Evolutionary conservation across 2,797 vertebrate species (phyloP), one percentile per base, ranked within the genome.

Genomic region (Sebastes hubbsi): DNA sequence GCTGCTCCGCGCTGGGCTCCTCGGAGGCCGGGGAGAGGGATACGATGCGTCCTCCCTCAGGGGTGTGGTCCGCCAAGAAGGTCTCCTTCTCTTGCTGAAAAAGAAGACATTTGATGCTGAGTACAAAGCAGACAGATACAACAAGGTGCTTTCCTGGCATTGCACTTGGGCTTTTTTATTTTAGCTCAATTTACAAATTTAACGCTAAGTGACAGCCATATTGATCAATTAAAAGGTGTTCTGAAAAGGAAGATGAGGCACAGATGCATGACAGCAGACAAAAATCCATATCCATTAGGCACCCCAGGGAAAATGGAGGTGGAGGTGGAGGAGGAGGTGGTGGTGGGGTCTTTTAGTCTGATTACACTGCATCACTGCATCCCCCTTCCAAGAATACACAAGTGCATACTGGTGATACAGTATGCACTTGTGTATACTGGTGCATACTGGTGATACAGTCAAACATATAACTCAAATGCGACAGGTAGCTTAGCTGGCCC

Each of bases 31-130:
- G 67, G 77, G 85, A 87, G 2, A 92, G 74, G 32, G 90, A 87
- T 83, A 96, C 92, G 3, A 96, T 91, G 55, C 94, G 95, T 25
- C 77, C 86, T 0, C 66, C 86, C 1, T 85, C 93, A 4, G 92
- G 92, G 82, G 91, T 71, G 83, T 92, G 91, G 80, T 92, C 87
- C 2, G 65, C 30, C 42, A 89, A 68, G 81, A 95, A 93, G 72
- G 89, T 92, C 89, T 96, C 96, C 56, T 78, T 93, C 68, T 94
- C 94, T 75, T 78, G 94, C 96, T 96, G 86, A 49, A 20, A n/a
- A 20, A 38, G 1, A n/a, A 8, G 60, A 13, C 10, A 71, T 38
- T 32, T 42, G 16, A 75, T 49, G 29, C 46, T 18, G 54, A 46
- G 29, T 14, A 11, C 38, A 73, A 42, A 67, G 36, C 18, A 27